Evolutionary conservation across 2,113 vertebrate species (phyloP), one percentile per base, ranked within the genome.

Genomic region (Apus apus): DNA sequence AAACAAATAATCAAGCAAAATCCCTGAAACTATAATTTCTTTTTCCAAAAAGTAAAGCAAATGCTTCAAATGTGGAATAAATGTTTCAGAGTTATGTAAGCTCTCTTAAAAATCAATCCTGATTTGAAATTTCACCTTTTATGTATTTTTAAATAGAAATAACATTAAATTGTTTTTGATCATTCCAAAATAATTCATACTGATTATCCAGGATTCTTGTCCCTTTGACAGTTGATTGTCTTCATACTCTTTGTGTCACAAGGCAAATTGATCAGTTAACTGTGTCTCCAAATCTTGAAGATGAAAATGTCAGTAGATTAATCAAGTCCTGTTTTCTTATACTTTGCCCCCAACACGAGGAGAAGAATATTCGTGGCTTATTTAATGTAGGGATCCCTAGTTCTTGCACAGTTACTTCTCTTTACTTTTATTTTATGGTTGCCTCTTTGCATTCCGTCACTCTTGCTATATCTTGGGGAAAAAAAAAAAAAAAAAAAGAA

Each of bases 101-200:
- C 2, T 27, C 66, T 46, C 13, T 64, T 68, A 5, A 64, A 85
- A 91, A 58, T 19, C 50, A 5, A 38, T 82, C 4, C 6, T 82
- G 32, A 82, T 83, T 93, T 96, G 57, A 95, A 89, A 64, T 89
- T 92, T 84, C 89, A 6, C 9, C 17, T 81, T 68, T 94, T 81
- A 78, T 73, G 4, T 58, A 56, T 87, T 95, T 93, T 88, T 74
- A 96, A 71, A 67, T 56, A 85, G 46, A 89, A 75, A 57, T 93
- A 94, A 72, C 29, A 60, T 76, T 67, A 13, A 87, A 9, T 53
- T 89, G 23, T 36, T 79, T 85, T 95, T 93, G 84, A 95, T 54
- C 58, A 93, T 94, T 97, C n/a, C 56, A 80, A 76, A 93, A 76
- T 67, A 8, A 75, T 22, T 2, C 34, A 58, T 60, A 95, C 56